Evolutionary conservation across 2,888 invertebrate species (phyloP).

Genomic region (Norana najaformis): DNA sequence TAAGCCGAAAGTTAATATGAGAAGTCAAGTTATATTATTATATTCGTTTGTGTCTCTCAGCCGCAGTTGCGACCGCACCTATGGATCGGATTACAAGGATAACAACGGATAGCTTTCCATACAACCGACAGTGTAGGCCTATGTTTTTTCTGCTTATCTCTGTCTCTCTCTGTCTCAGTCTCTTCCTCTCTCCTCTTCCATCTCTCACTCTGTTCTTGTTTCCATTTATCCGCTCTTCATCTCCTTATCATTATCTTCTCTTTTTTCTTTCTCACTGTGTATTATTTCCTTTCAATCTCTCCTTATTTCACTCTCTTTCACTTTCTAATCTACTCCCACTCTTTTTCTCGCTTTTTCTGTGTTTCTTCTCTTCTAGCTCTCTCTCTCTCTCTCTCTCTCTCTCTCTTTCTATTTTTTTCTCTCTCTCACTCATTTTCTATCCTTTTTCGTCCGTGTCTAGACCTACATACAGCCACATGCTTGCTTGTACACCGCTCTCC

Average conservation of each 20-base stretch:
- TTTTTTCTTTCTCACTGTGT: too few species aligned
- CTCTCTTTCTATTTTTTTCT: background rate
- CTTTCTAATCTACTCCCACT: too few species aligned
- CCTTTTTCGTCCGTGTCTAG: background rate
- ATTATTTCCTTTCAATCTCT: too few species aligned
- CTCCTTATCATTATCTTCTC: background rate
- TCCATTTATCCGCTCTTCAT: background rate
- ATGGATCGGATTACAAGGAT: background rate
- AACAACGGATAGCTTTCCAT: background rate
- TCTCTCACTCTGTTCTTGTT: too few species aligned
- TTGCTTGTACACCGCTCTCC: background rate
- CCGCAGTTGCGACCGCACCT: background rate
- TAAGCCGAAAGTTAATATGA: background rate
- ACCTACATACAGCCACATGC: background rate
- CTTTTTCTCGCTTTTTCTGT: too few species aligned
- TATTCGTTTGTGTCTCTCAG: background rate
- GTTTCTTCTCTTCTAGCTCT: background rate
- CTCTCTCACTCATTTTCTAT: background rate
- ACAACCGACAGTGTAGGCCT: background rate
- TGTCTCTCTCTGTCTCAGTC: background rate
- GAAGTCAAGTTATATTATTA: background rate
- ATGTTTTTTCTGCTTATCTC: background rate
- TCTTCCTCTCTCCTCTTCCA: background rate
- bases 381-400: background rate
- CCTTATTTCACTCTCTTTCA: too few species aligned